Conservation (phyloP, 2,888 invertebrate genomes). For the Amaurobius ferox region DNA sequence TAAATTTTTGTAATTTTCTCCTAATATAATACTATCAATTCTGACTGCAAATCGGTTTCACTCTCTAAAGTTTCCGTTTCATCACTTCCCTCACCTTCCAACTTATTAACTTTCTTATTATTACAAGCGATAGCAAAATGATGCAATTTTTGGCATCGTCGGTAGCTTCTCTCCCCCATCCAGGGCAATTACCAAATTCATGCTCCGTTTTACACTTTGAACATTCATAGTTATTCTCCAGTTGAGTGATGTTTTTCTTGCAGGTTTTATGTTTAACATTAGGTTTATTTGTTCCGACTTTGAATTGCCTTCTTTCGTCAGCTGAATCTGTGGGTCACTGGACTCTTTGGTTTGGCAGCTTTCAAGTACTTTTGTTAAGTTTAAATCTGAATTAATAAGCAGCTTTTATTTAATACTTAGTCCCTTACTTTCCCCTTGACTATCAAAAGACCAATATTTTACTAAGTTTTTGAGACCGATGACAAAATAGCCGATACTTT, state of each 20-base stretch:
- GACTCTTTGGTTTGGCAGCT: background rate
- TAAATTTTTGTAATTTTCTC: background rate
- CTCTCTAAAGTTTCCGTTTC: background rate
- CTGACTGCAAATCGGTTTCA: background rate
- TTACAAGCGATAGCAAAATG: background rate
- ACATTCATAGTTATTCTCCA: background rate
- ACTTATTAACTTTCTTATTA: background rate
- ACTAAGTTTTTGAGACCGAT: too few relatives aligned
- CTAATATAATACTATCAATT: background rate
- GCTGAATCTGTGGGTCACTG: background rate
- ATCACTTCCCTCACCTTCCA: background rate
- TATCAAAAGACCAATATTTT: background rate
- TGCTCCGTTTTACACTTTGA: background rate
- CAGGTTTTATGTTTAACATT: background rate
- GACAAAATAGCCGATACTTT: too few relatives aligned
- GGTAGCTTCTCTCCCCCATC: background rate
- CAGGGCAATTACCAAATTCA: background rate
- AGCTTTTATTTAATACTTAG: background rate
- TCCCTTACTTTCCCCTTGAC: background rate
- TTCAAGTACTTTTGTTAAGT: background rate
- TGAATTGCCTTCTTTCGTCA: background rate
- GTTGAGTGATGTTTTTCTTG: background rate
- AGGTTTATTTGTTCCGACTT: background rate
- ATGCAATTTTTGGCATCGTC: background rate
- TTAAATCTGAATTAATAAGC: background rate